A percentile compares a stretch with the other conserved stretches of the same genome.
phyloP scores from a whole-genome alignment of 2,113 vertebrate genomes.

The Hydrochoerus hydrochaeris region DNA sequence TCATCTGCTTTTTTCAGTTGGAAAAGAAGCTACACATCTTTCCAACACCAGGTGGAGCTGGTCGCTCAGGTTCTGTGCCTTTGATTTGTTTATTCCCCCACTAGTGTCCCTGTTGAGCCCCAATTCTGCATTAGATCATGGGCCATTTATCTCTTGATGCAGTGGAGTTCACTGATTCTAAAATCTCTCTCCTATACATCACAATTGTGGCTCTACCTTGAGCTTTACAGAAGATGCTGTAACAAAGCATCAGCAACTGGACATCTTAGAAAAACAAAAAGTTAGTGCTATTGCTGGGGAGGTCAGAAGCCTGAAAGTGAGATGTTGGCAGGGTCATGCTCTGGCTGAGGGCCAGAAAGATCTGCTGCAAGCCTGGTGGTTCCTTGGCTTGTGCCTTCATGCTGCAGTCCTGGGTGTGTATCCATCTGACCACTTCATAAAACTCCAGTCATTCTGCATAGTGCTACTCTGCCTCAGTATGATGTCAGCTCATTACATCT shows the following conservation, averaged over 20 bases:
- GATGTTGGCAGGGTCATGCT: neutral
- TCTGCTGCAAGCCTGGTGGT: neutral
- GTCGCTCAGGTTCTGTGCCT: neutral
- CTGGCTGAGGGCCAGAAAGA: neutral
- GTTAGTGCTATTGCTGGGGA: neutral
- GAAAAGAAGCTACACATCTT: neutral
- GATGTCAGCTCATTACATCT: neutral
- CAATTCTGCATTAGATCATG: neutral
- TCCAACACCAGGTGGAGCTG: constrained; percentile 10
- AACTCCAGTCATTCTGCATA: neutral
- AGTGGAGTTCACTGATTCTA: neutral
- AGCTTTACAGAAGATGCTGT: neutral
- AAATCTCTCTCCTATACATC: neutral
- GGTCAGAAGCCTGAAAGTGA: neutral
- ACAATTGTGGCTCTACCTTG: neutral
- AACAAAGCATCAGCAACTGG: neutral
- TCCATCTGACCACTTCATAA: neutral
- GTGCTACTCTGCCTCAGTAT: neutral
- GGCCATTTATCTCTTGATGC: neutral
- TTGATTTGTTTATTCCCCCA: neutral
- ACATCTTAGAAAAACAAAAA: neutral
- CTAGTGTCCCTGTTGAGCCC: neutral
- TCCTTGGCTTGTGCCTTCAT: neutral
- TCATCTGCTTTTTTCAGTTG: neutral
- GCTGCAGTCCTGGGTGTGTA: neutral